phyloP scores from a whole-genome alignment of 2,888 invertebrate species.

The Platycheirus albimanus region DNA sequence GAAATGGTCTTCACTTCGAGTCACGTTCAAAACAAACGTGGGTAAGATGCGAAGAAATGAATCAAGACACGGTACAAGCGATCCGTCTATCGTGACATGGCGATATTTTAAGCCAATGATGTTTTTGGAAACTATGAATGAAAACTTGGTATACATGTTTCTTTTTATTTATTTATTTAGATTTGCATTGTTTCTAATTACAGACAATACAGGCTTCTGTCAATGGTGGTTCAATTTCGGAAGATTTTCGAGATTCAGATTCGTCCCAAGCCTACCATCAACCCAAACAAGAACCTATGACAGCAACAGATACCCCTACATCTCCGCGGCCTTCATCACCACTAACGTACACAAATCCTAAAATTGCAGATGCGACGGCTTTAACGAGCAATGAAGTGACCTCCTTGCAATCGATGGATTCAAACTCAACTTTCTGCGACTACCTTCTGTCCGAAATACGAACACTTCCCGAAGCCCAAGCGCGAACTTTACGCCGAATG shows the following conservation, averaged over 20 bases:
- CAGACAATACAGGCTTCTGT: too few relatives aligned
- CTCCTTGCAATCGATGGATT: not conserved
- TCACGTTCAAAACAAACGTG: conserved; percentile 20
- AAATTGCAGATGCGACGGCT: not conserved
- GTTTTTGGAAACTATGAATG: conserved; percentile 9
- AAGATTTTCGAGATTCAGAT: not conserved
- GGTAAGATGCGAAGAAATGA: not conserved
- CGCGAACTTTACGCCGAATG: not conserved
- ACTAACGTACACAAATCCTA: not conserved
- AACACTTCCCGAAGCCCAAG: not conserved
- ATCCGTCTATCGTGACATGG: not conserved
- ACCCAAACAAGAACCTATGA: not conserved
- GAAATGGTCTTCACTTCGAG: conserved; percentile 15
- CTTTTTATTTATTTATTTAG: conserved; percentile 4
- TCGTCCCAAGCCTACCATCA: not conserved
- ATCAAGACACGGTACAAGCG: not conserved
- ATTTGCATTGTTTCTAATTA: not conserved
- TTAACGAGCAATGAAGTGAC: not conserved
- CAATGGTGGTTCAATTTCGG: not conserved
- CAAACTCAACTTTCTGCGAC: conserved; percentile 8
- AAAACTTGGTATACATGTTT: not conserved
- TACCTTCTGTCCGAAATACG: conserved; percentile 15
- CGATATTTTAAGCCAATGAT: conserved; percentile 27
- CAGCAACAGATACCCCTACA: too few relatives aligned
- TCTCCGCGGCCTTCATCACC: not conserved